Conservation (phyloP, 2,888 invertebrate species). For the Timema podura region DNA sequence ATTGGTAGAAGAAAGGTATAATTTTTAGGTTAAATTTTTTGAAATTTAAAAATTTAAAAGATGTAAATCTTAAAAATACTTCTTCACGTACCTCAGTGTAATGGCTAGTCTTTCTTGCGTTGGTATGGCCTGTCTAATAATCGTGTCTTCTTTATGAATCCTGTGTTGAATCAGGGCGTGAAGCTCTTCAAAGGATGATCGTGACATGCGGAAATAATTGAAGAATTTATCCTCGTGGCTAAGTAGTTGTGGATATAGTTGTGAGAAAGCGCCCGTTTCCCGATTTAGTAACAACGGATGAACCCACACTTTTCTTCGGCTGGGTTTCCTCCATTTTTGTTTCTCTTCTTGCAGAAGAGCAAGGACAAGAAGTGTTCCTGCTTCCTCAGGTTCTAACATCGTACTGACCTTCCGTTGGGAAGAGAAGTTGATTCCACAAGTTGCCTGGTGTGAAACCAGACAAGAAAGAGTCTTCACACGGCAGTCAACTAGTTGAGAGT, state of each 20-base stretch:
- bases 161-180: slow-evolving; percentile 5
- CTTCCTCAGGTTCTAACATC: no score
- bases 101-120: slow-evolving; percentile 7
- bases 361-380: slow-evolving; percentile 1
- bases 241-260: neutral
- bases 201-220: slow-evolving; percentile 1
- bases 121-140: neutral
- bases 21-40: neutral
- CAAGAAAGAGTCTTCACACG: no score
- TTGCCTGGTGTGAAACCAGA: no score
- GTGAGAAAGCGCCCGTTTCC: slow-evolving; percentile 5
- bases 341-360: slow-evolving; percentile 2
- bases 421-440: no score
- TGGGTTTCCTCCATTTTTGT: neutral
- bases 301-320: neutral
- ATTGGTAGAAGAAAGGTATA: neutral
- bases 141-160: slow-evolving; percentile 7
- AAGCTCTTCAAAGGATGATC: neutral
- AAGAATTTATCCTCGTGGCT: slow-evolving; percentile 9
- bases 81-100: slow-evolving; percentile 1
- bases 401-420: no score
- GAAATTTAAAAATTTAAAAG: neutral
- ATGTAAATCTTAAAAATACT: neutral
- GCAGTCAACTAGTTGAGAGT: no score
- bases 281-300: neutral